phyloP scores from a whole-genome alignment of 1,140 invertebrate species.

The Wasmannia auropunctata region DNA sequence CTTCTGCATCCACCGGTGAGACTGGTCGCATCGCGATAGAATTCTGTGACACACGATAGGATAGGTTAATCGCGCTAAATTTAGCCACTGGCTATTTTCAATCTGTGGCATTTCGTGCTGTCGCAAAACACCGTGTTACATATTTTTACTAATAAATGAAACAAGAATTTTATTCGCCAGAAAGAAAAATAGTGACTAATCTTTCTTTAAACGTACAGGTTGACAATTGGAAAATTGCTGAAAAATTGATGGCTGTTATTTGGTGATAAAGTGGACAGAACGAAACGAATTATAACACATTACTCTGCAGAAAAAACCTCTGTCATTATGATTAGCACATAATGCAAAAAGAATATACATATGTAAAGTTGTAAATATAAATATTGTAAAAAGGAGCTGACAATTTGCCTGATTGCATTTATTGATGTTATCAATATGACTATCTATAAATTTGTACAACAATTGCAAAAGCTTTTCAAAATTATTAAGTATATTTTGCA shows the following conservation, averaged over 20 bases:
- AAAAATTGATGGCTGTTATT: background rate
- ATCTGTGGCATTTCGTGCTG: background rate
- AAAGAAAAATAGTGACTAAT: background rate
- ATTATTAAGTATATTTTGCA: background rate
- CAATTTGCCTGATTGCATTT: background rate
- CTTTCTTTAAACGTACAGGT: background rate
- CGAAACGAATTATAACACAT: background rate
- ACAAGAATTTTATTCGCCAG: background rate
- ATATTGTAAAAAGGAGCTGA: background rate
- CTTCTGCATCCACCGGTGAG: conserved; percentile 6
- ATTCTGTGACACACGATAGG: background rate
- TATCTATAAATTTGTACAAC: background rate
- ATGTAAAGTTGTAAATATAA: background rate
- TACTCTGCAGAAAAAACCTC: background rate
- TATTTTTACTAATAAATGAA: background rate
- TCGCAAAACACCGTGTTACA: background rate
- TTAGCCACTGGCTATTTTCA: background rate
- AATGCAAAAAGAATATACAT: background rate
- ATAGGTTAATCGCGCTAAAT: conserved; percentile 18
- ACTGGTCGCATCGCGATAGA: background rate
- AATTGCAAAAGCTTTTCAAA: background rate
- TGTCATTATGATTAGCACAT: background rate
- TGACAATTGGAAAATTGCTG: background rate
- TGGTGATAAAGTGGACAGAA: background rate
- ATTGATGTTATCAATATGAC: background rate